Evolutionary conservation across 2,113 vertebrate species (phyloP), one percentile per base, ranked within the genome.

Genomic region (Daboia siamensis): DNA sequence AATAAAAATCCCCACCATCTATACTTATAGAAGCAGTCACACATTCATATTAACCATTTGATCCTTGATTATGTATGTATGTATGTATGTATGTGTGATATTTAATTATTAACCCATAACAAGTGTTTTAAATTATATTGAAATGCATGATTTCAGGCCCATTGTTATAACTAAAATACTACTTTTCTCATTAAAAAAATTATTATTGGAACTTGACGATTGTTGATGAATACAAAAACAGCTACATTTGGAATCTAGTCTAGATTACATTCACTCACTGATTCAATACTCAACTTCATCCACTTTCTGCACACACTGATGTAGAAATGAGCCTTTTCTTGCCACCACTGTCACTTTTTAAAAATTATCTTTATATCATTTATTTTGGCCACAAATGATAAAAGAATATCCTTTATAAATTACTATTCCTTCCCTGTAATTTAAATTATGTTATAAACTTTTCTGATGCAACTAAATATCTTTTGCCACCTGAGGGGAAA

Each of bases 331-430:
- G 80, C 48, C 86, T 94, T 97, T 59, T 95, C 80, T 93, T 97
- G 96, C 93, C 95, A 94, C 64, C 52, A 91, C 91, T 20, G 2
- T 94, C 86, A 69, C 94, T 95, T 96, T 74, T 74, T 3, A 74
- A 74, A 74, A 74, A 92, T 94, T 96, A 94, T 80, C 93, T 95
- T 95, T 97, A 96, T 95, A 97, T 93, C 96, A 93, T 95, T 95
- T 96, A 93, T 90, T 95, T 93, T 91, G 94, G 91, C 91, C 94
- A 39, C 61, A 89, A 91, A 94, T 95, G 95, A 97, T 91, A 94
- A 91, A 90, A 29, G 46, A 57, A 24, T 21, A 94, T 57, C 69
- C 54, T 69, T 93, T 85, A 93, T 95, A 94, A 95, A 93, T 92
- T 93, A 91, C 90, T 74, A 74, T 74, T 74, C 88, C 91, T 90